phyloP scores from a whole-genome alignment of 2,113 vertebrate genomes.

The Carassius gibelio region DNA sequence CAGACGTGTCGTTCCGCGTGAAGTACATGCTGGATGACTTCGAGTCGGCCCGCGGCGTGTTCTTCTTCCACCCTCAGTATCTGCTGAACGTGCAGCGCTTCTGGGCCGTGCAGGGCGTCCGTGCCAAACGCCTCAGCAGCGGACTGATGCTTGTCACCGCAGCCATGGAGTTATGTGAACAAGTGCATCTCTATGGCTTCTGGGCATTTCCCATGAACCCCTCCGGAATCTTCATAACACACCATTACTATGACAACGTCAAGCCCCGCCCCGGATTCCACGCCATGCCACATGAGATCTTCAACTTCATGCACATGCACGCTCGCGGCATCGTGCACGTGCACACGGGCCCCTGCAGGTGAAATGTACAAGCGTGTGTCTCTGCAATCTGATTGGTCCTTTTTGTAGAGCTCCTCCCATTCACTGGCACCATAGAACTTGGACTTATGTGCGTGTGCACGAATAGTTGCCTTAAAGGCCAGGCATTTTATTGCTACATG shows the following conservation, averaged over 20 bases:
- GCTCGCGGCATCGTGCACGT: conserved; percentile 90
- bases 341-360: conserved; percentile 87
- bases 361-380: conserved; percentile 8
- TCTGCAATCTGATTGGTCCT: conserved; percentile 14
- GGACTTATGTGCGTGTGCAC: background rate
- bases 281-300: conserved; percentile 96
- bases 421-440: background rate
- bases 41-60: conserved; percentile 85
- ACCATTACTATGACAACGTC: conserved; percentile 98
- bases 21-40: conserved; percentile 96
- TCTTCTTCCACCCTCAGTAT: conserved; percentile 97
- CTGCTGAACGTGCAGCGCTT: conserved; percentile 93
- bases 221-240: conserved; percentile 90
- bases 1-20: conserved; percentile 92
- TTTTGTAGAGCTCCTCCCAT: conserved; percentile 24
- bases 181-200: conserved; percentile 97
- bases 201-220: conserved; percentile 98
- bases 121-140: conserved; percentile 91
- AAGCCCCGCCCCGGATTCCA: conserved; percentile 97
- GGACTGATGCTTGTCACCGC: conserved; percentile 95
- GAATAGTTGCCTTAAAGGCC: conserved; percentile 20
- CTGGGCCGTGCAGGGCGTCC: conserved; percentile 91
- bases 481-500: conserved; percentile 17
- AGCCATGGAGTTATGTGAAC: conserved; percentile 92
- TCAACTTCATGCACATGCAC: conserved; percentile 97